Percentiles rank a stretch among this genome's conserved stretches.
phyloP scores from a whole-genome alignment of 2,797 vertebrate genomes.

The Acipenser oxyrinchus region DNA sequence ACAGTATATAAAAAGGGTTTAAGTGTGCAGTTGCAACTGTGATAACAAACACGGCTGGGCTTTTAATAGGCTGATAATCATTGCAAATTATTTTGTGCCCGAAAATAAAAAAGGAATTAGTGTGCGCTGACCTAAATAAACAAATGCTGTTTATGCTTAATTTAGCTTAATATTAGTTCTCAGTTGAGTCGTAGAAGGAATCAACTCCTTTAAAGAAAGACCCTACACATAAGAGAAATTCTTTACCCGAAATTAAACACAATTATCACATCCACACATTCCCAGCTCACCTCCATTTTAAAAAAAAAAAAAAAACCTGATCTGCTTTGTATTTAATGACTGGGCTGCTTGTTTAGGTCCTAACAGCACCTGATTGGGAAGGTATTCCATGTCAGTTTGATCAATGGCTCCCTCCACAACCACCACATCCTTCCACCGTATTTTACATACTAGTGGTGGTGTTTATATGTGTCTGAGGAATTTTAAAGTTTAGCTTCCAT shows the following conservation, averaged over 20 bases:
- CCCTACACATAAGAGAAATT: conserved; percentile 9
- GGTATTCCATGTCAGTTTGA: neutral
- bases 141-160: conserved; percentile 46
- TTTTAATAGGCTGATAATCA: conserved; percentile 31
- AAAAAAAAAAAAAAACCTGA: conserved; percentile 26
- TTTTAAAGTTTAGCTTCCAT: no score
- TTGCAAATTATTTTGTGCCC: conserved; percentile 17
- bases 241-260: conserved; percentile 13
- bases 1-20: conserved; percentile 29
- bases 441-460: no score
- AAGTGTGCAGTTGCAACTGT: conserved; percentile 35
- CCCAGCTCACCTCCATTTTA: conserved; percentile 5
- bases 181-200: conserved; percentile 21
- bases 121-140: conserved; percentile 40
- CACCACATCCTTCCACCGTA: no score
- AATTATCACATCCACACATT: conserved; percentile 26
- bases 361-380: neutral
- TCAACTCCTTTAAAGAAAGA: neutral
- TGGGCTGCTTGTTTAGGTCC: conserved; percentile 2
- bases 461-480: no score
- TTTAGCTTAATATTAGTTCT: conserved; percentile 35
- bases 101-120: conserved; percentile 41
- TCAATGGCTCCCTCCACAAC: no score
- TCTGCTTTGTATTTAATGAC: conserved; percentile 24
- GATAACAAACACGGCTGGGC: conserved; percentile 35